These are phyloP conservation scores for Australoheros scitulus DNA, from an alignment of 2,113 vertebrate genomes.

Conservation along the genomic window DNA sequence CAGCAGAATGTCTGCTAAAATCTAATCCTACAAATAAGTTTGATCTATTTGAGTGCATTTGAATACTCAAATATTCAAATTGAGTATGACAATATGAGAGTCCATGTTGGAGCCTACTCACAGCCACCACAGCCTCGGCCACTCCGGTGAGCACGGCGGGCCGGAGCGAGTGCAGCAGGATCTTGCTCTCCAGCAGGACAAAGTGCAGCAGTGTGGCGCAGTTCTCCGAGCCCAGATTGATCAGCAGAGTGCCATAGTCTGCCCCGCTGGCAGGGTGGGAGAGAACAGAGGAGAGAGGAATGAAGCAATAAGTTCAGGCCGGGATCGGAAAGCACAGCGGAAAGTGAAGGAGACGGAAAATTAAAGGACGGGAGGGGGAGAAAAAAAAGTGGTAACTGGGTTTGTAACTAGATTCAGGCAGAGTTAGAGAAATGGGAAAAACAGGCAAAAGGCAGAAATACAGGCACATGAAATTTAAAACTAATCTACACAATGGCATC, in stretches of 20 bases:
- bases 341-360: neutral
- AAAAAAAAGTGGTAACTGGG: neutral
- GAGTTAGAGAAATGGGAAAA: neutral
- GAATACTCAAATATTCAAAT: neutral
- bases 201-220: conserved; percentile 93
- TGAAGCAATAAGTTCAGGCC: neutral
- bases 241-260: conserved; percentile 92
- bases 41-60: neutral
- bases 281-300: conserved; percentile 11
- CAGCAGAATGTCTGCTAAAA: neutral
- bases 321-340: neutral
- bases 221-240: conserved; percentile 95
- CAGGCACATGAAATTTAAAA: neutral
- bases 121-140: conserved; percentile 96
- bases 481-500: neutral
- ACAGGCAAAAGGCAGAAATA: neutral
- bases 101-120: conserved; percentile 76
- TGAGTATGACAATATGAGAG: neutral
- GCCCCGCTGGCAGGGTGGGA: conserved; percentile 84
- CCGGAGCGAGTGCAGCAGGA: conserved; percentile 94
- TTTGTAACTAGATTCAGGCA: neutral
- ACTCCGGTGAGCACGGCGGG: conserved; percentile 97
- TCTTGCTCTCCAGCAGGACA: conserved; percentile 93
- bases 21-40: neutral
- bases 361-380: neutral